Base-by-base conservation (phyloP, 2,888 invertebrate genomes). In the Carabus problematicus region DNA sequence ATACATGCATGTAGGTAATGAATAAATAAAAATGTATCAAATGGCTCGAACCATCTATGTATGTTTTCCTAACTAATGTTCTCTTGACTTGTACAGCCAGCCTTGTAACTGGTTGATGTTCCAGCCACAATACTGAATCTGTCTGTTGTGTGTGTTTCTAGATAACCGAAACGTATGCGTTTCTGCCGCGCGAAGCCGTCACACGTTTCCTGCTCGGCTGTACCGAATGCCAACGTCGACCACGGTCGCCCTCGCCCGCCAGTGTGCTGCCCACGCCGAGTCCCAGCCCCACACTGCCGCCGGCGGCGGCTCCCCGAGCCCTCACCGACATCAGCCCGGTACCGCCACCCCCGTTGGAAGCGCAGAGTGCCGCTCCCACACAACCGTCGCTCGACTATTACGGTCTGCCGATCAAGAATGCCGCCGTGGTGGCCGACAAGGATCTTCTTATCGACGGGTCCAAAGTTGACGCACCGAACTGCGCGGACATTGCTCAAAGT, bases 141-240 rank as follows among this genome's bases (percentile, higher is more conserved):
- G 58, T 11, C 40, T 41, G 16, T 61, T 49, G 14, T 52, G 52
- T 62, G 18, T 81, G 80, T 79, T 86, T 85, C 70, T 88, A 97
- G 97, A 97, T 97, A 79, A 96, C 97, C 63, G 97, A 97, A 84
- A 95, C 94, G 71, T 97, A 95, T 85, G 95, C 96, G 61, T 97
- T 97, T 80, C 86, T 97, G 76, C 97, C 97, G 3, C 90, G 97
- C 70, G 97, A 97, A 83, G 97, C 97, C 60, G 97, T 97, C 80
- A 97, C 97, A 70, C 91, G 95, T 76, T 97, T 97, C 85, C 89
- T 97, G 70, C 90, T 97, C 82, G 94, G 95, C 76, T 97, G 97
- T 82, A 91, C 93, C 52, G 95, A 96, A 82, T 97, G 97, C 82
- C 93, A 94, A 79, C 89, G 92, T 79, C 88, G 90, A 77, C 90